Evolutionary conservation across 2,113 vertebrate genomes (phyloP), one percentile per base, ranked within the genome.

Genomic region (Nesogale talazaci): DNA sequence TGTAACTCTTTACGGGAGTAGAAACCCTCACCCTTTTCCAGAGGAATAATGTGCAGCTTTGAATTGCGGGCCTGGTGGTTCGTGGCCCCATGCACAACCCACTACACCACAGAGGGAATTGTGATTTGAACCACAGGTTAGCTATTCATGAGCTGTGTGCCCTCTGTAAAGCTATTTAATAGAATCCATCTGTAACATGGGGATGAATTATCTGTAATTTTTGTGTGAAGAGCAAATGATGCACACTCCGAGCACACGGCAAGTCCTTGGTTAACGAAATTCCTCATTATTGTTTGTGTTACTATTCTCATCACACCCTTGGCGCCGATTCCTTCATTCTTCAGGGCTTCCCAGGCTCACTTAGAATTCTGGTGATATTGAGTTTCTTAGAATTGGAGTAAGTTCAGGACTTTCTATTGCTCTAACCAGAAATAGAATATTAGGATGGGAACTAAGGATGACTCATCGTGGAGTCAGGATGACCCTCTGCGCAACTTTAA

Each of bases 131-230:
- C 14, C 14, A 52, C 10, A 52, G 46, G 59, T 63, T 87, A 67
- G 61, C 29, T 16, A 42, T 17, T 95, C 23, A 69, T 20, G n/a
- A 42, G 57, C 69, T 74, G 3, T 63, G 46, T 70, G 84, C 75
- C 22, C 17, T 93, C 78, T 78, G 20, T 38, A 46, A 90, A 70
- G n/a, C 16, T 79, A 83, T 52, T 87, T 69, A 92, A 89, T 83
- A 34, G 12, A 36, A 61, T 4, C 92, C 22, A 38, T 22, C 72
- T 59, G 34, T 67, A 90, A 94, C 83, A 86, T 36, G 29, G 56
- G 22, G 52, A 79, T 69, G 79, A 59, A 75, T 29, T 65, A 86
- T 63, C 70, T 27, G 27, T 17, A 79, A 67, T 16, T 10, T 92
- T 93, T 92, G 38, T 82, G 8, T 40, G 7, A 34, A 59, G 27